Conservation (phyloP, 2,797 vertebrate genomes). For the Loriculus beryllinus region DNA sequence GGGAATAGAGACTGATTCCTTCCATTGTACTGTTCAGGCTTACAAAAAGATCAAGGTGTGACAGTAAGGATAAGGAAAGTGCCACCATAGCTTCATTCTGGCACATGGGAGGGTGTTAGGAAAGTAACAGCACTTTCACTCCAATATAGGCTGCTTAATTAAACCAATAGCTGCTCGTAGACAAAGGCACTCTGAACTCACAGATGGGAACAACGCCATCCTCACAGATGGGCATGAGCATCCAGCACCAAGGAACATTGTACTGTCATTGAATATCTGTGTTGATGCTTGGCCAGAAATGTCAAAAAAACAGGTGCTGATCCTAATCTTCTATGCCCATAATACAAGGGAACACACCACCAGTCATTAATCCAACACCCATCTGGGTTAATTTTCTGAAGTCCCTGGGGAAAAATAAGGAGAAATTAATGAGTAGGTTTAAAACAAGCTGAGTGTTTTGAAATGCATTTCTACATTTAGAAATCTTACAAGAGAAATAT, state of each 20-base stretch:
- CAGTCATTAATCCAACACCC: not conserved
- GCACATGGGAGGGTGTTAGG: not conserved
- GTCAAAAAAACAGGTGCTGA: conserved; percentile 26
- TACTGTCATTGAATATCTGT: not conserved
- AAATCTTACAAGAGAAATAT: not conserved
- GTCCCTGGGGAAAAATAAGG: not conserved
- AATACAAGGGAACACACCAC: not conserved
- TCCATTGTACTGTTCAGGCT: not conserved
- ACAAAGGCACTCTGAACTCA: conserved; percentile 25
- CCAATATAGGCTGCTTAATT: not conserved
- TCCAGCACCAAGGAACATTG: conserved; percentile 30
- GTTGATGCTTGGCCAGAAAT: conserved; percentile 13
- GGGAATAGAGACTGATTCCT: not conserved
- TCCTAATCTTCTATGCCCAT: not conserved
- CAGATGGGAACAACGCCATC: conserved; percentile 37
- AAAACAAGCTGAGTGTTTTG: not conserved
- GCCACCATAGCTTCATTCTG: not conserved
- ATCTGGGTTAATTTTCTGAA: not conserved
- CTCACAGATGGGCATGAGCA: conserved; percentile 17
- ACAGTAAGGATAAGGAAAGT: not conserved
- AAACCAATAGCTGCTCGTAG: not conserved
- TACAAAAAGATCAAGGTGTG: not conserved
- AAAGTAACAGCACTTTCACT: not conserved
- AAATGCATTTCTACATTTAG: not conserved
- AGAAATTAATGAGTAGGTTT: not conserved